Base-by-base conservation (phyloP, 2,888 invertebrate genomes). In the Melanargia galathea region DNA sequence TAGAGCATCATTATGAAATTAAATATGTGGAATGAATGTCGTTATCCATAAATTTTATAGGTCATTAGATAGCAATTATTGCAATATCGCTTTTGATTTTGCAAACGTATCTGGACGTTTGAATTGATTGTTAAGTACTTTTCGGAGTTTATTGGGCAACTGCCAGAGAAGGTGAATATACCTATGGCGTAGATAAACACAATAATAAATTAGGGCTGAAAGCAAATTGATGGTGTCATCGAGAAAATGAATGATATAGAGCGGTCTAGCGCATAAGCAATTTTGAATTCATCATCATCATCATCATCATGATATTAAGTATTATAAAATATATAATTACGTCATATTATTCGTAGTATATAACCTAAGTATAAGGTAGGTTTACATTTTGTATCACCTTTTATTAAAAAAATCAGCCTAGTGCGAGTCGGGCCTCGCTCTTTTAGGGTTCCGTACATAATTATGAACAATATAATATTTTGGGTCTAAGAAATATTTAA, bases 81-180 rank as follows among this genome's bases (percentile, higher is more conserved):
- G 62, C 51, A 59, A 52, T 11, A 33, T 49, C 18, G 40, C 20
- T 62, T 54, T 48, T 61, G 13, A 46, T 55, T 51, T 62, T 60
- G 38, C 62, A 66, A 68, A 55, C 49, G 57, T 62, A 59, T 60
- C 33, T 51, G 55, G 30, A 63, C 62, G 55, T 57, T 54, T 56
- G 54, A 60, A 18, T 51, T 58, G 46, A 43, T 59, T 46, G 49
- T 51, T 65, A n/a, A n/a, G n/a, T n/a, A 70, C 59, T 63, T 68
- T 66, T 67, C 67, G 70, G 69, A 66, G 67, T 64, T 68, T 73
- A 60, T 80, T 81, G 82, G 79, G 71, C 62, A 62, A 51, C 63
- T 79, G 80, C 78, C 80, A 80, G 76, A 76, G 71, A 76, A 76
- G 77, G 78, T 80, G 76, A 73, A 78, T 74, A 76, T 75, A 76